Evolutionary conservation across 2,888 invertebrate species (phyloP).

Genomic region (Artemia sp.): DNA sequence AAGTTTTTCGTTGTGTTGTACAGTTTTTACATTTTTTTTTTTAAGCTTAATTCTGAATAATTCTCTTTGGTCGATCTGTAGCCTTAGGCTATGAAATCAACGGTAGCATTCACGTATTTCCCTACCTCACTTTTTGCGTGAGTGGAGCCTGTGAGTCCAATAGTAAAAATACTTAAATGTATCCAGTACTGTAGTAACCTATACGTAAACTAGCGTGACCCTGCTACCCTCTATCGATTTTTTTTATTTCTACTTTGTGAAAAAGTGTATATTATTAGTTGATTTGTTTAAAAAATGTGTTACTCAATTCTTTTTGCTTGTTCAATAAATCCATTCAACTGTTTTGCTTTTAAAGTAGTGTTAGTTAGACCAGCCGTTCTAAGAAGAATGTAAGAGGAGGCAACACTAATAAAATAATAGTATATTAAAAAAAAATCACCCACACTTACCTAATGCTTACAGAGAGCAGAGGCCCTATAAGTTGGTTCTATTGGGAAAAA

Average conservation of each 20-base stretch:
- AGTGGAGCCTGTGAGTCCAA: neutral
- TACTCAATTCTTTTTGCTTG: conserved; percentile 10
- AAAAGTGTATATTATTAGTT: neutral
- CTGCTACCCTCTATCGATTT: neutral
- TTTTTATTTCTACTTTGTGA: neutral
- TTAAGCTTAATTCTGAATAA: neutral
- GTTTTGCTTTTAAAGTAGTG: no score
- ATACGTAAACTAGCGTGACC: neutral
- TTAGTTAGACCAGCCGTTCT: no score
- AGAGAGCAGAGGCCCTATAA: no score
- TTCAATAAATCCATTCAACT: conserved; percentile 11
- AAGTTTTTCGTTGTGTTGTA: conserved; percentile 1
- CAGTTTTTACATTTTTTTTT: conserved; percentile 4
- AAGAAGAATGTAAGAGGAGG: no score
- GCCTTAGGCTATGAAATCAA: neutral
- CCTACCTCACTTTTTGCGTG: neutral
- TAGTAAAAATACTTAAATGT: no score
- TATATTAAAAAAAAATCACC: no score
- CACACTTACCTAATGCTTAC: no score
- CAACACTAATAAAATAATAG: no score
- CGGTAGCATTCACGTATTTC: conserved; percentile 1
- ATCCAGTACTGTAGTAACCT: no score
- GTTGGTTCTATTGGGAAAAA: no score
- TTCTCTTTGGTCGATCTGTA: neutral
- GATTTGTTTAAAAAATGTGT: neutral